Evolutionary conservation across 2,888 invertebrate species (phyloP), one percentile per base, ranked within the genome.

Genomic region (Steinernema scapterisci): DNA sequence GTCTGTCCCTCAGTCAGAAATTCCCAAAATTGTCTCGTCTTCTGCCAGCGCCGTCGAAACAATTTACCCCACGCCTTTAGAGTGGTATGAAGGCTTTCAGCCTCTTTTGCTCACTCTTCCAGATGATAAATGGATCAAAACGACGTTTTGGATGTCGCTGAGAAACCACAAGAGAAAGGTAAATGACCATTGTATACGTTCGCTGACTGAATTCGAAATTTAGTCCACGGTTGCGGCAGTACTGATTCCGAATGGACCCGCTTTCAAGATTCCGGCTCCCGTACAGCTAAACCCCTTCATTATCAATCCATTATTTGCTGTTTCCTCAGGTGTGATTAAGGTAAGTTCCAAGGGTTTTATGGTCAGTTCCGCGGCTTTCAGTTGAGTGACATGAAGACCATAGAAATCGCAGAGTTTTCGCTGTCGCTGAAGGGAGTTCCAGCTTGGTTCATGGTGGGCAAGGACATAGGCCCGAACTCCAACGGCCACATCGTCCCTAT

Each of bases 371-470:
- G 3, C 9, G 3, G 38, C 9, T 38, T n/a, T 71, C 38, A 87
- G 82, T 76, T 87, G 11, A 72, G 83, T 25, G 85, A 87, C 78
- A 82, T 81, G 43, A 87, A 87, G 71, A 87, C 87, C 11, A 86
- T 87, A 23, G 75, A 80, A 76, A 79, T 87, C 48, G 75, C 76
- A 11, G 81, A 87, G 38, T 86, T 87, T 70, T 77, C 78, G 0
- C 79, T 87, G 54, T 76, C 79, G 70, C 80, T 84, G 3, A 80
- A 84, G 23, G 87, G 84, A n/a, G 78, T 83, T 19, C 82, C 86
- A 0, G 79, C 84, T 6, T 87, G 87, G 87, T 86, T 87, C 48
- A 84, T 88, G 86, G 82, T 85, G 21, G 87, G 87, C 44, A 84
- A 82, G 70, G 85, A 84, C 38, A 78, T 87, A 16, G 74, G 87